Conservation (phyloP, 1,140 invertebrate species). For the Solen grandis region DNA sequence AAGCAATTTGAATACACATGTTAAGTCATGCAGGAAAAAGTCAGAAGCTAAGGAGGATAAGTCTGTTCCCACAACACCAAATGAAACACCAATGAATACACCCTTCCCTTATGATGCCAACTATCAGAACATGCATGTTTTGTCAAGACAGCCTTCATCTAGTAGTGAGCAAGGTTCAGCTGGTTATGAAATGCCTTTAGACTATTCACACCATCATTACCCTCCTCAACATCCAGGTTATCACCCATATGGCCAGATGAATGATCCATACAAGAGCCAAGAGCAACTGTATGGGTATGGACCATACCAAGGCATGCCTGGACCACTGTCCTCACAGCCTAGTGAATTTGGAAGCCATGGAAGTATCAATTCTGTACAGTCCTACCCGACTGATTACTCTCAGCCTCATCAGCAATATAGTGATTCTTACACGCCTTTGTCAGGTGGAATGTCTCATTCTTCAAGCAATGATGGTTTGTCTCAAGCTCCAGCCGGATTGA, state of each 20-base stretch:
- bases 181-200: slow-evolving; percentile 35
- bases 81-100: neutral
- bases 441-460: too few species aligned
- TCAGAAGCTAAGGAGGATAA: slow-evolving; percentile 29
- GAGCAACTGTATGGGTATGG: neutral
- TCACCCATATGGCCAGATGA: neutral
- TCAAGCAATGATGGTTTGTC: too few species aligned
- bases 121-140: neutral
- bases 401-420: neutral
- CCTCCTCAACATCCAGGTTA: slow-evolving; percentile 3
- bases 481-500: neutral
- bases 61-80: neutral
- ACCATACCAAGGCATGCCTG: neutral
- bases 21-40: slow-evolving; percentile 39
- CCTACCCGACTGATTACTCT: neutral
- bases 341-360: neutral
- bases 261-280: neutral
- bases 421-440: too few species aligned
- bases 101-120: neutral
- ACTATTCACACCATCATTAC: slow-evolving; percentile 28
- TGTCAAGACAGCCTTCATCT: neutral
- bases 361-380: neutral
- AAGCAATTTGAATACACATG: slow-evolving; percentile 90
- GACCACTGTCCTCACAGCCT: neutral
- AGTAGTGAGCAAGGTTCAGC: slow-evolving; percentile 26